Base-by-base conservation (phyloP, 2,113 vertebrate genomes). In the Chamaea fasciata region DNA sequence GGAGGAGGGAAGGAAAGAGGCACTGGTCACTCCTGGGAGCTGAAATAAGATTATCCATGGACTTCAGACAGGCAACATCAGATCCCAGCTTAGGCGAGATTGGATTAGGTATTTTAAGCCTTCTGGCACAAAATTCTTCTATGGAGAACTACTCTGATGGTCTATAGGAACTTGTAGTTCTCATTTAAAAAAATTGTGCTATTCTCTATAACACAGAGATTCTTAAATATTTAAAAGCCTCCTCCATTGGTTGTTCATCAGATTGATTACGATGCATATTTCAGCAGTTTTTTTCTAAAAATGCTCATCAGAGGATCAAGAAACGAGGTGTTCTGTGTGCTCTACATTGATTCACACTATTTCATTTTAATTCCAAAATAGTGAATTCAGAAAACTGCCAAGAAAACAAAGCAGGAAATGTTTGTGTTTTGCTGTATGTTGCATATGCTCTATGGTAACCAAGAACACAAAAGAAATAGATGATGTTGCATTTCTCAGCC, bases 261-360 rank as follows among this genome's bases (percentile, higher is more conserved):
- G 94, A 97, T 93, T 80, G 47, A 96, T 96, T 89, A 96, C 77
- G 95, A 96, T 94, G 95, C 94, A 94, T 96, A 97, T 98, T 95
- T 97, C 95, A 94, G 92, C 94, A 97, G 83, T 94, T 95, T 83
- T 92, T 92, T 92, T 76, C 85, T 86, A 93, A 95, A 97, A 97
- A 96, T 95, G 95, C 92, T 96, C 98, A 96, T 97, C 96, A 96
- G 95, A 97, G 94, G 96, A 87, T 96, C 91, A 79, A 74, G 85
- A 89, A 90, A 74, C 12, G 81, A 96, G 95, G 92, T 89, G 83
- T 93, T 90, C 95, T 96, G 85, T 59, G 70, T 47, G 69, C 86
- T 89, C 82, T 84, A 96, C 94, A 86, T 90, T 92, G 94, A 94
- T 96, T 91, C 95, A 95, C 83, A 93, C 83, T 93, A 91, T 96